phyloP scores from a whole-genome alignment of 2,888 invertebrate genomes.

The Plebejus melissa region DNA sequence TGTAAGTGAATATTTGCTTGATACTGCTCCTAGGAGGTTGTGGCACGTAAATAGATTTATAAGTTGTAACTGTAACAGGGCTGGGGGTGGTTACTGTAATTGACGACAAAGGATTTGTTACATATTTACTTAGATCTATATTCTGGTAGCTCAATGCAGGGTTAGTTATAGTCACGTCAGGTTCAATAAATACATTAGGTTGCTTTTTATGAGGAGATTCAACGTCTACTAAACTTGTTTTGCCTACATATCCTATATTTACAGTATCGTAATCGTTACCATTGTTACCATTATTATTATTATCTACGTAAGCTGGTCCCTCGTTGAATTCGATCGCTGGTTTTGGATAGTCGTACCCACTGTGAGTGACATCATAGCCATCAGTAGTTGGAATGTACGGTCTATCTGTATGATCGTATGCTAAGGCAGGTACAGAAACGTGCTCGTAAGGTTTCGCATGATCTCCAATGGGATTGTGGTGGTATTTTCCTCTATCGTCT shows the following conservation, averaged over 20 bases:
- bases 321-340: conserved; percentile 41
- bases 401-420: conserved; percentile 57
- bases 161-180: conserved; percentile 63
- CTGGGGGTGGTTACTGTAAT: conserved; percentile 66
- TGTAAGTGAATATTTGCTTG: conserved; percentile 66
- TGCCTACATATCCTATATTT: conserved; percentile 71
- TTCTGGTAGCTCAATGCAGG: conserved; percentile 60
- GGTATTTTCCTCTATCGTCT: conserved; percentile 65
- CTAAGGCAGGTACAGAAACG: conserved; percentile 54
- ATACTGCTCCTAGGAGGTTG: conserved; percentile 61
- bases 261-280: conserved; percentile 69
- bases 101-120: conserved; percentile 66
- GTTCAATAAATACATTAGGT: conserved; percentile 53
- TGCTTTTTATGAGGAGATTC: conserved; percentile 43
- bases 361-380: conserved; percentile 21
- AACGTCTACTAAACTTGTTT: conserved; percentile 65
- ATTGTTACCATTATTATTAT: conserved; percentile 51
- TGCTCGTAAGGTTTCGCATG: conserved; percentile 67
- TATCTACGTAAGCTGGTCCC: conserved; percentile 48
- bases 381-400: conserved; percentile 18
- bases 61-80: conserved; percentile 62
- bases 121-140: conserved; percentile 57
- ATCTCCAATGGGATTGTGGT: conserved; percentile 71
- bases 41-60: conserved; percentile 62
- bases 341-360: conserved; percentile 41